Percentiles rank a stretch among this genome's conserved stretches.
These are phyloP conservation scores for Gastrophysa polygoni DNA, from an alignment of 2,888 invertebrate species.

Conservation along the genomic window DNA sequence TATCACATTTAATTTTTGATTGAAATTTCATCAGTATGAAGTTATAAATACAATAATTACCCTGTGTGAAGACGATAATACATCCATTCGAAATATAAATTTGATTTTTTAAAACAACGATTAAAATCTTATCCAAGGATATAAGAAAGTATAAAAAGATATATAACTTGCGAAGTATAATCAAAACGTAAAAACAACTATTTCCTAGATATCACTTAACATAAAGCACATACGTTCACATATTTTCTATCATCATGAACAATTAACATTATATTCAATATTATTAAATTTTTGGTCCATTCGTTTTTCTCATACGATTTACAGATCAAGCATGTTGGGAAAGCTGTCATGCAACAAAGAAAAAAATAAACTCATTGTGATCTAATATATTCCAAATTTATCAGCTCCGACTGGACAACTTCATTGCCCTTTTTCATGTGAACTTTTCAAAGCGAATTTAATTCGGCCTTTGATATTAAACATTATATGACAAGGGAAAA, in stretches of 20 bases:
- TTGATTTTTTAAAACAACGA: not conserved
- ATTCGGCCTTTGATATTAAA: no score
- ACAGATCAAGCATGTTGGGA: constrained; percentile 56
- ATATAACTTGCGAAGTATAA: not conserved
- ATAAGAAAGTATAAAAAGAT: constrained; percentile 9
- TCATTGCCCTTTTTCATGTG: no score
- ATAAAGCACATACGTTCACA: constrained; percentile 37
- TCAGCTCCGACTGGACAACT: not conserved
- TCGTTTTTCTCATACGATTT: constrained; percentile 29
- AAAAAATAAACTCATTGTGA: not conserved
- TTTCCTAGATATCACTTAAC: constrained; percentile 25
- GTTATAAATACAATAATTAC: constrained; percentile 1
- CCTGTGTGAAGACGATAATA: not conserved
- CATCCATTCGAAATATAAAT: not conserved
- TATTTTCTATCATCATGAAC: constrained; percentile 6
- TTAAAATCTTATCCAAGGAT: not conserved
- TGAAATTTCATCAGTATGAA: not conserved
- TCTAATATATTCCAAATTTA: not conserved
- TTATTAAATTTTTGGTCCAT: constrained; percentile 25
- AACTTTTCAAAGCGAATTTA: no score
- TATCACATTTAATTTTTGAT: constrained; percentile 17
- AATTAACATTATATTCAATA: constrained; percentile 9
- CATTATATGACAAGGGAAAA: no score
- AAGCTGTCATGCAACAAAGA: constrained; percentile 47
- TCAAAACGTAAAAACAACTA: constrained; percentile 24